Conservation (phyloP, 1,140 invertebrate genomes). For the Ceratina calcarata region DNA sequence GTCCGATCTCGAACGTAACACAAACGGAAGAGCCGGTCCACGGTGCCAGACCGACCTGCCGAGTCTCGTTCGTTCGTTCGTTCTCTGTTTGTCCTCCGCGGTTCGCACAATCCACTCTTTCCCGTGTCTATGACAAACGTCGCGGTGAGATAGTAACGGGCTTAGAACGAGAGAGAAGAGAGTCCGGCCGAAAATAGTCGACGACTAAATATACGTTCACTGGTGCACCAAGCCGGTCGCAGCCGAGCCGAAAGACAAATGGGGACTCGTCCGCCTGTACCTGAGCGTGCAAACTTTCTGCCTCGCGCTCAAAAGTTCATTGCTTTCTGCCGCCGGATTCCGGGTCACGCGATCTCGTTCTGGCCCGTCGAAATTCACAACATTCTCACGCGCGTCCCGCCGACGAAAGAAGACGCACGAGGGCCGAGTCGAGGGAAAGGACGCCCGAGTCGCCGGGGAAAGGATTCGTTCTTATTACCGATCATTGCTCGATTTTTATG, state of each 20-base stretch:
- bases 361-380: slow-evolving; percentile 27
- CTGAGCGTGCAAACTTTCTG: slow-evolving; percentile 46
- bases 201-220: slow-evolving; percentile 44
- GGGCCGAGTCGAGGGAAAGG: not conserved
- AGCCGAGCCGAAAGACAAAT: slow-evolving; percentile 47
- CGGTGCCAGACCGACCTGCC: too few species aligned
- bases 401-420: not conserved
- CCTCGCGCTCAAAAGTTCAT: slow-evolving; percentile 44
- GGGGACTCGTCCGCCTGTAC: slow-evolving; percentile 40
- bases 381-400: slow-evolving; percentile 13
- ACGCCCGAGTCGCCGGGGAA: too few species aligned
- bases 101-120: slow-evolving; percentile 38
- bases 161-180: not conserved
- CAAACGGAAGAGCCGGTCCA: not conserved
- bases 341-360: slow-evolving; percentile 35
- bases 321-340: slow-evolving; percentile 44
- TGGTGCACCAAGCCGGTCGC: slow-evolving; percentile 33
- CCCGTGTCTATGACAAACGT: slow-evolving; percentile 46
- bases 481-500: too few species aligned
- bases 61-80: too few species aligned
- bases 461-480: not conserved
- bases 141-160: slow-evolving; percentile 24
- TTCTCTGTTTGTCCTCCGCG: not conserved
- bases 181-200: slow-evolving; percentile 38
- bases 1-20: slow-evolving; percentile 22